Percentiles rank a stretch among this genome's conserved stretches.
phyloP scores from a whole-genome alignment of 2,113 vertebrate genomes.

The Pampusana beccarii region DNA sequence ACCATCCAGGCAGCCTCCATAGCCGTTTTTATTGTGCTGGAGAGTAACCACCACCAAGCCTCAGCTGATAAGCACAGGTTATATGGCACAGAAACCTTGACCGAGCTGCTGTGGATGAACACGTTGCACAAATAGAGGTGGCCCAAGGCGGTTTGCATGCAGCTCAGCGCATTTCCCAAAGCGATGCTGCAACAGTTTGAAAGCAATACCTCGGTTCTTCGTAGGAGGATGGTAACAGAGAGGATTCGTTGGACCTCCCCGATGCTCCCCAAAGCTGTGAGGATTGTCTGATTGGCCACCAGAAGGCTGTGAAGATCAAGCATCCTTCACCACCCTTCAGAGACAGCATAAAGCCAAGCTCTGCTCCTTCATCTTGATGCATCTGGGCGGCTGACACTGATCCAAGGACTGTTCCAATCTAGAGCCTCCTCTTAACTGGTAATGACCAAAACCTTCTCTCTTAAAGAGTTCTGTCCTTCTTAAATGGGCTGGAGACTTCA shows the following conservation, averaged over 20 bases:
- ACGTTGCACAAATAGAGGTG: neutral
- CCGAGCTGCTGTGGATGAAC: neutral
- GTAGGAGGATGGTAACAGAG: neutral
- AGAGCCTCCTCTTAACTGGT: constrained; percentile 12
- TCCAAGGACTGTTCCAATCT: neutral
- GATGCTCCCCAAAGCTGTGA: accelerated
- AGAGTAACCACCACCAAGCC: neutral
- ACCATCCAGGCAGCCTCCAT: neutral
- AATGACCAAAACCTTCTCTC: neutral
- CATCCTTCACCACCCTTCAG: neutral
- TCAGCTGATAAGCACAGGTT: too few species aligned
- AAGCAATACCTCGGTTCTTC: neutral
- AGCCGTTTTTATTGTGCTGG: accelerated
- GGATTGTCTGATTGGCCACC: neutral
- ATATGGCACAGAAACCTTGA: neutral
- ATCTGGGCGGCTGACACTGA: neutral
- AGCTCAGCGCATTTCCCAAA: neutral
- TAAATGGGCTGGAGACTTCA: neutral
- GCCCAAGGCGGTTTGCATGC: neutral
- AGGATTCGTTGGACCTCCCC: neutral
- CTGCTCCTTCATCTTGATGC: neutral
- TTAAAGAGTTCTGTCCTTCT: neutral
- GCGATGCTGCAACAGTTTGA: neutral
- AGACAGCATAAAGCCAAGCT: neutral
- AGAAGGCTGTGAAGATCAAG: neutral